Base-by-base conservation (phyloP, 2,888 invertebrate genomes). In the Aporophyla lueneburgensis region DNA sequence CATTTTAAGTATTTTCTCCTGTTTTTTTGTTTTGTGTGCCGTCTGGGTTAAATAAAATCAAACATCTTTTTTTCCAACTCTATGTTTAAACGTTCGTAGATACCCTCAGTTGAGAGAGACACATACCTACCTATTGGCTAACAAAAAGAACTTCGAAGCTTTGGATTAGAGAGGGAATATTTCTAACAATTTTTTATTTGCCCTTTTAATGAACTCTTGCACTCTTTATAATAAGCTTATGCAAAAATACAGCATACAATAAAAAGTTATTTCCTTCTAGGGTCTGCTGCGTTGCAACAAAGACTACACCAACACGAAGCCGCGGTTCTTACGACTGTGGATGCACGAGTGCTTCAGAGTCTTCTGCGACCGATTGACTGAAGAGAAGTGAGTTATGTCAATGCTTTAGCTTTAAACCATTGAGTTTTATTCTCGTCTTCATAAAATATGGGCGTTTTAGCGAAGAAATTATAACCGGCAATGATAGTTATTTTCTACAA, bases 301-400 rank as follows among this genome's bases (percentile, higher is more conserved):
- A 78, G 98, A 98, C 86, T 98, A 97, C 89, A 98, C 98, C 81
- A 98, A 98, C 89, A 98, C 98, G 0, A 98, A 97, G 87, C 89
- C 96, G 0, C 95, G 97, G 0, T 97, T 99, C 89, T 96, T 98
- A 2, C 97, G 98, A 46, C 95, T 99, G 21, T 99, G 99, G 99
- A 97, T 98, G 74, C 98, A 99, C 93, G 99, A 99, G 92, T 97
- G 98, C 80, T 98, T 98, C 91, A 94, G 99, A 70, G 99, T 99
- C 0, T 99, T 99, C 92, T 97, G 97, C 86, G 99, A 99, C 92
- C 97, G 99, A 10, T 97, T 99, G 5, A 98, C 98, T 4, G 98
- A 99, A 91, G 98, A 98, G 21, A 97, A 96, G 98, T 98, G 90
- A 94, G 96, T 66, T 7, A 27, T 9, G 24, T 49, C 19, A 65